Evolutionary conservation across 2,888 invertebrate genomes (phyloP).

Genomic region (Tromatobia lineatoria): DNA sequence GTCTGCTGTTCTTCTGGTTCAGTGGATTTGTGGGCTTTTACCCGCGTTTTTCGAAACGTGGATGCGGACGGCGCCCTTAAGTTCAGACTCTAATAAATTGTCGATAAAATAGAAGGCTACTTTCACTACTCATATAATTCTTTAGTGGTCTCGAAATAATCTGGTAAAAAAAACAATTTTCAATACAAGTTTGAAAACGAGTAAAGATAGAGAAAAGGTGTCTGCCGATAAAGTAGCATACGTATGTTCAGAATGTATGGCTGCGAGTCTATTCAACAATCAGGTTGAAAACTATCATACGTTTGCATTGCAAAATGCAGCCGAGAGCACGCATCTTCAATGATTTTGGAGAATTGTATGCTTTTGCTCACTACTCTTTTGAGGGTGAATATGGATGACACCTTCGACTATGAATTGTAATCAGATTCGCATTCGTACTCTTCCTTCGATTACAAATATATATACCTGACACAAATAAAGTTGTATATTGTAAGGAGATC

Average conservation of each 20-base stretch:
- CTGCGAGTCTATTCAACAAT: too few species aligned
- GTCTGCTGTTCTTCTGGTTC: not conserved
- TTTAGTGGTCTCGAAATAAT: too few species aligned
- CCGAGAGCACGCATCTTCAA: not conserved
- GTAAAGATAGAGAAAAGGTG: too few species aligned
- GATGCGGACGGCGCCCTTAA: not conserved
- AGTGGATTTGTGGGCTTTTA: not conserved
- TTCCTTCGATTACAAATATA: not conserved
- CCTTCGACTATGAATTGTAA: constrained; percentile 1
- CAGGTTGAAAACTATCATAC: too few species aligned
- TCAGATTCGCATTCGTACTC: not conserved
- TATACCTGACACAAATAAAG: not conserved
- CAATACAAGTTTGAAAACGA: too few species aligned
- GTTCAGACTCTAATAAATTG: too few species aligned
- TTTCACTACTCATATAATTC: too few species aligned
- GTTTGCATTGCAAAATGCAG: not conserved
- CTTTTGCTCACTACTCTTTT: not conserved
- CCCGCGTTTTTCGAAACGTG: not conserved
- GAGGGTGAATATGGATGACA: constrained; percentile 22
- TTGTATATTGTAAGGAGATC: too few species aligned
- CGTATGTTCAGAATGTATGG: too few species aligned
- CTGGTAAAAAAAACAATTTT: too few species aligned
- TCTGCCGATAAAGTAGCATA: too few species aligned
- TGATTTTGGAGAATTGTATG: not conserved
- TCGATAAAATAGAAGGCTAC: too few species aligned